Conservation (phyloP, 2,797 vertebrate genomes). For the Muscicapa comitata region DNA sequence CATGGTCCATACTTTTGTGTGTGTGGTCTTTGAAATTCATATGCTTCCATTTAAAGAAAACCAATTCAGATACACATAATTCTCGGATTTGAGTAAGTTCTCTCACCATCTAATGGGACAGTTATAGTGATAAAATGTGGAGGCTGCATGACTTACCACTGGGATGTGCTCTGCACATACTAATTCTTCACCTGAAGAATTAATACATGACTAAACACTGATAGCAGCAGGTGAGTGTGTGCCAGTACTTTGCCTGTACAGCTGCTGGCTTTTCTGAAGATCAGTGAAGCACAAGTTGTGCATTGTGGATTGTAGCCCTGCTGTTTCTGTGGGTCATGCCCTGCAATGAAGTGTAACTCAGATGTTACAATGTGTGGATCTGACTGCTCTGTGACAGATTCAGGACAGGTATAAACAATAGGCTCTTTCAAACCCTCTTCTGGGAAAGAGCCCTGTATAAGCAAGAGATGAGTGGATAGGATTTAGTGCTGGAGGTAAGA, state of each 20-base stretch:
- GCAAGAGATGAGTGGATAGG: not conserved
- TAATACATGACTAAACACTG: not conserved
- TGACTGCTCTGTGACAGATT: not conserved
- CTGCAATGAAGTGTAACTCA: not conserved
- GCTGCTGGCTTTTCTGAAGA: not conserved
- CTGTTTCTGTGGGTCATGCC: not conserved
- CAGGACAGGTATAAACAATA: not conserved
- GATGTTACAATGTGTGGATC: not conserved
- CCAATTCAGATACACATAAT: not conserved
- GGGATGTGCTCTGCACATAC: not conserved
- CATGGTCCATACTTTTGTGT: not conserved
- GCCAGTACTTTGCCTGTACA: not conserved
- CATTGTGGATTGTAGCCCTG: not conserved
- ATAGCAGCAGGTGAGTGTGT: not conserved
- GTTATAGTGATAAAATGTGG: accelerated
- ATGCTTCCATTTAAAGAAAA: not conserved
- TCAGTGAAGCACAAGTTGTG: not conserved
- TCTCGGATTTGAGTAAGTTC: not conserved
- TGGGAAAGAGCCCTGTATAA: not conserved
- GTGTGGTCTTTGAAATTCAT: not conserved
- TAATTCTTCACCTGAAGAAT: not conserved
- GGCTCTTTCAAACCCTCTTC: not conserved
- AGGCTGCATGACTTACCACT: not conserved
- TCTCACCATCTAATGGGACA: accelerated
- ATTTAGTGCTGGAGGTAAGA: not conserved